Evolutionary conservation across 2,113 vertebrate genomes (phyloP).

Genomic region (Crotophaga sulcirostris): DNA sequence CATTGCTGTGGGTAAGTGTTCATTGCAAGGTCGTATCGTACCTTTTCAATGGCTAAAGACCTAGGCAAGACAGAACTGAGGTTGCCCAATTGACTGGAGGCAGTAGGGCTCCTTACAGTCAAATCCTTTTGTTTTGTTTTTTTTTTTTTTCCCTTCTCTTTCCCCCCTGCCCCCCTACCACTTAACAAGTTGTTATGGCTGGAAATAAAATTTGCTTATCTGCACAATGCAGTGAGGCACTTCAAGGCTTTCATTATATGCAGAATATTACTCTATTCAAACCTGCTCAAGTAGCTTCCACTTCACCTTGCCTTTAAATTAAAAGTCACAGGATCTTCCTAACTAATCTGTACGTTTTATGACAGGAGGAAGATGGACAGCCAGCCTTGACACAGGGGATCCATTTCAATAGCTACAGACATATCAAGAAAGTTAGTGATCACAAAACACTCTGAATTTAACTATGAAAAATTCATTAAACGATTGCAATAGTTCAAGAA

Average conservation of each 20-base stretch:
- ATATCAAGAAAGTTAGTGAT: constrained; percentile 30
- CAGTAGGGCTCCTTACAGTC: neutral
- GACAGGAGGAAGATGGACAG: constrained; percentile 32
- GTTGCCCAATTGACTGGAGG: neutral
- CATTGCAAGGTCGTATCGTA: fast-evolving
- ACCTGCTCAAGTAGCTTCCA: constrained; percentile 11
- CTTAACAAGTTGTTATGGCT: constrained; percentile 5
- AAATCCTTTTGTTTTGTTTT: neutral
- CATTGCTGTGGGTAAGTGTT: neutral
- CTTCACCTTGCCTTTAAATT: constrained; percentile 42
- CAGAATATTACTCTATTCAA: constrained; percentile 28
- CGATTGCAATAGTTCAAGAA: constrained; percentile 46
- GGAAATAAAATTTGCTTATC: constrained; percentile 61
- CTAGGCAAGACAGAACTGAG: neutral
- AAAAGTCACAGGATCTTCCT: constrained; percentile 29
- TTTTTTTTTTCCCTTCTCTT: neutral
- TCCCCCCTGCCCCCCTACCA: too few species aligned
- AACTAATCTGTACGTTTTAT: neutral
- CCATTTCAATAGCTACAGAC: constrained; percentile 24
- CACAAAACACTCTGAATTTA: constrained; percentile 38
- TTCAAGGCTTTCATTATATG: constrained; percentile 10
- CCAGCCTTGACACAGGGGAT: constrained; percentile 7
- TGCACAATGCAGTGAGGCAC: constrained; percentile 37
- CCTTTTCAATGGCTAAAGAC: neutral
- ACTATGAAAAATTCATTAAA: constrained; percentile 63